These are phyloP conservation scores for Psix sp. DNA, from an alignment of 1,140 invertebrate genomes.

Conservation along the genomic window DNA sequence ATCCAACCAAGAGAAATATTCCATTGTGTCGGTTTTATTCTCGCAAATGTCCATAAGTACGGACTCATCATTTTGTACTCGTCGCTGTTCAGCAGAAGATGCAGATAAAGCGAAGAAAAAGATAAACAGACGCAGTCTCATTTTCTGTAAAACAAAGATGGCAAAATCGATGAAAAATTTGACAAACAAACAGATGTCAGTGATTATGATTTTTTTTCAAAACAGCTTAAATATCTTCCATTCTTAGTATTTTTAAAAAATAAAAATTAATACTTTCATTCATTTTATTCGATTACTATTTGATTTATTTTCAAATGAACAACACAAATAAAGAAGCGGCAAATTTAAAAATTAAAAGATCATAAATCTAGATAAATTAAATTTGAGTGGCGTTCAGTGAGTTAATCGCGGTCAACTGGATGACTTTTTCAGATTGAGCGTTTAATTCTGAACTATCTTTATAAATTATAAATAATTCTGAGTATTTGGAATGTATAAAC, in stretches of 20 bases:
- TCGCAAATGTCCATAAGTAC: conserved; percentile 43
- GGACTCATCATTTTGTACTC: conserved; percentile 16
- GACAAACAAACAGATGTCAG: background rate
- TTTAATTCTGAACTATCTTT: conserved; percentile 11
- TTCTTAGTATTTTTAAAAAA: no score
- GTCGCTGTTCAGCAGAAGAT: conserved; percentile 70
- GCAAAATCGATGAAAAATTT: background rate
- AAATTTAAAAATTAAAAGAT: background rate
- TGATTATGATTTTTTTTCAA: no score
- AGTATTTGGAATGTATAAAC: conserved; percentile 21
- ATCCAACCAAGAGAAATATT: conserved; percentile 82
- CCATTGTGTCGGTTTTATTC: conserved; percentile 59
- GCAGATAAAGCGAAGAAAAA: conserved; percentile 67
- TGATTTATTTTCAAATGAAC: no score
- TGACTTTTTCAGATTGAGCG: conserved; percentile 3
- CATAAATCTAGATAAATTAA: conserved; percentile 11
- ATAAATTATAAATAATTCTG: conserved; percentile 14
- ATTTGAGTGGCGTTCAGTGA: conserved; percentile 2
- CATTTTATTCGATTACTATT: no score
- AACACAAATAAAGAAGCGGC: background rate
- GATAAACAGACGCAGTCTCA: conserved; percentile 65
- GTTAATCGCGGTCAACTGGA: conserved; percentile 3
- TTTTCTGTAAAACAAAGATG: conserved; percentile 46
- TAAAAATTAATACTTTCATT: no score
- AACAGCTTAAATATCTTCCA: no score